phyloP scores from a whole-genome alignment of 2,797 vertebrate genomes.

The Rousettus madagascariensis region DNA sequence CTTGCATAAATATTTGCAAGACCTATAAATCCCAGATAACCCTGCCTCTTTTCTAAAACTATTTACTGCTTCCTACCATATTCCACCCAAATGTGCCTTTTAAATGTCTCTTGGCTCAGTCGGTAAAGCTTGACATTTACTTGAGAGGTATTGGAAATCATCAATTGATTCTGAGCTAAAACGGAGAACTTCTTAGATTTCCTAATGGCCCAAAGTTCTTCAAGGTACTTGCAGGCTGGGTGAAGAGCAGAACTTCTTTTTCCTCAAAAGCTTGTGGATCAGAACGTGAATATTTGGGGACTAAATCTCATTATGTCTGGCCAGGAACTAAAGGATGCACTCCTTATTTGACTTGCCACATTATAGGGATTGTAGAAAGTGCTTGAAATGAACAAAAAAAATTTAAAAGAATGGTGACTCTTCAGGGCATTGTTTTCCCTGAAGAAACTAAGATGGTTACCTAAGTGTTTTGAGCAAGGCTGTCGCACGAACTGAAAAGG shows the following conservation, averaged over 20 bases:
- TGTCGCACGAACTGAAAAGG: not conserved
- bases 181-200: conserved; percentile 40
- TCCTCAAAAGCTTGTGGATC: not conserved
- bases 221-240: not conserved
- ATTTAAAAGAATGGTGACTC: not conserved
- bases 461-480: not conserved
- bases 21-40: conserved; percentile 86
- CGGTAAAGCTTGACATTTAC: conserved; percentile 44
- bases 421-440: not conserved
- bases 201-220: not conserved
- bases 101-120: not conserved
- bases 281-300: not conserved
- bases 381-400: not conserved
- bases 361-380: not conserved
- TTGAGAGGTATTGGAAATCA: conserved; percentile 41
- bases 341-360: not conserved
- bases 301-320: conserved; percentile 21
- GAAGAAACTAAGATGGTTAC: not conserved
- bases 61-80: conserved; percentile 82
- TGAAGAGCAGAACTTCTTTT: not conserved
- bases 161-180: not conserved
- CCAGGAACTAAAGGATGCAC: not conserved
- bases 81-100: conserved; percentile 3
- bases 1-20: conserved; percentile 89
- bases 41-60: conserved; percentile 77